Evolutionary conservation across 2,888 invertebrate species (phyloP).

Genomic region (Sminthurinus aureus): DNA sequence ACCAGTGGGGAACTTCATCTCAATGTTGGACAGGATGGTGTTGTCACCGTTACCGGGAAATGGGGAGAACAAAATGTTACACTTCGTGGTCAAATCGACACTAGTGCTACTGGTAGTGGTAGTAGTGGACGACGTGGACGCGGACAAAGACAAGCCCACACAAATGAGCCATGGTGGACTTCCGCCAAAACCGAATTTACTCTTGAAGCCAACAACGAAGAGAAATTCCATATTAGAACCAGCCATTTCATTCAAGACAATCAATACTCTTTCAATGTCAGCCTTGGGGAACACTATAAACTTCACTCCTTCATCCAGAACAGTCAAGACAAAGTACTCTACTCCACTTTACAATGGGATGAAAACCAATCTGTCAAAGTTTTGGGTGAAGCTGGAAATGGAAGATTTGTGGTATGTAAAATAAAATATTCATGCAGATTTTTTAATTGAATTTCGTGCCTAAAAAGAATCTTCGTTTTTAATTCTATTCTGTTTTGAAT

Average conservation of each 20-base stretch:
- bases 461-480: no score
- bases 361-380: constrained; percentile 20
- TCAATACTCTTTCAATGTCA: constrained; percentile 52
- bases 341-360: constrained; percentile 42
- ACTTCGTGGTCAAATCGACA: constrained; percentile 40
- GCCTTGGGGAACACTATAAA: constrained; percentile 33
- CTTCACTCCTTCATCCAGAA: constrained; percentile 48
- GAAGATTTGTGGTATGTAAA: constrained; percentile 44
- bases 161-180: constrained; percentile 20
- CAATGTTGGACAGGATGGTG: constrained; percentile 46
- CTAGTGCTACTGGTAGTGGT: no score
- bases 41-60: constrained; percentile 44
- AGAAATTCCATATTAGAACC: constrained; percentile 34
- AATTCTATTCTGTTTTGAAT: no score
- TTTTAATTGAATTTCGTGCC: no score
- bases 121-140: no score
- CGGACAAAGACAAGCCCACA: neutral
- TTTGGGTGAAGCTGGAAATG: constrained; percentile 37
- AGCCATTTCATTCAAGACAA: constrained; percentile 42
- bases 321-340: constrained; percentile 35
- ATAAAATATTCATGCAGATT: no score
- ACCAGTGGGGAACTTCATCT: constrained; percentile 45
- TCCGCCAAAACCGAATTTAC: constrained; percentile 42
- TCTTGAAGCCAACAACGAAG: constrained; percentile 40
- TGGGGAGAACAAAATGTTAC: constrained; percentile 46